Evolutionary conservation across 2,113 vertebrate genomes (phyloP), one percentile per base, ranked within the genome.

Genomic region (Echinops telfairi): DNA sequence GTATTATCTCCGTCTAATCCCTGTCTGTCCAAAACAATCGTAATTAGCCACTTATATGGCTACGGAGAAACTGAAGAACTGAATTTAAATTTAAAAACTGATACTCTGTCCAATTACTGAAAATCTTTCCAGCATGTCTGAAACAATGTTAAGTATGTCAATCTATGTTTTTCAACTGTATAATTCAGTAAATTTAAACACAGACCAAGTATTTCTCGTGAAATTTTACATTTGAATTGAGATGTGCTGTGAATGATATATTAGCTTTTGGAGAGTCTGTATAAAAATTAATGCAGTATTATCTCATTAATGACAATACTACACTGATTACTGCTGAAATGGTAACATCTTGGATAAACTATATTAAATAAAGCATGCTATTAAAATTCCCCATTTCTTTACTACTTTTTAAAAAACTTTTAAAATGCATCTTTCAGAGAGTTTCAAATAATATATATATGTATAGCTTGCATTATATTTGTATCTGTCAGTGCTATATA

Each of bases 191-290:
- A 83, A 95, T n/a, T 77, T 62, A 82, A 83, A 79, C 36, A 89
- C 4, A 89, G 33, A 91, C 40, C 2, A 80, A 19, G 6, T 83
- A 90, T 82, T 85, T 88, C 4, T 88, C 43, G 82, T 89, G 36
- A 88, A 90, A 92, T 88, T 82, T 86, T 85, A 66, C 29, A 76
- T 90, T 40, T 77, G 84, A 94, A 88, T 62, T 93, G 75, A 94
- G 43, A 73, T 66, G 19, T 82, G 53, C 20, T 90, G 36, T 76
- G 70, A 80, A 78, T 81, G 20, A 80, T 31, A 81, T 1, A 87
- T 1, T 64, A 38, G 19, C 75, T 80, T 94, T 88, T 77, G 40
- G 90, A 91, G 31, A 78, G 19, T 68, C 60, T 62, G 27, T 83
- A 79, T 10, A 95, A 60, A 93, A 79, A 64, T 6, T 62, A 90